Base-by-base conservation (phyloP, 2,797 vertebrate genomes). In the Oryzias dopingdopingensis region DNA sequence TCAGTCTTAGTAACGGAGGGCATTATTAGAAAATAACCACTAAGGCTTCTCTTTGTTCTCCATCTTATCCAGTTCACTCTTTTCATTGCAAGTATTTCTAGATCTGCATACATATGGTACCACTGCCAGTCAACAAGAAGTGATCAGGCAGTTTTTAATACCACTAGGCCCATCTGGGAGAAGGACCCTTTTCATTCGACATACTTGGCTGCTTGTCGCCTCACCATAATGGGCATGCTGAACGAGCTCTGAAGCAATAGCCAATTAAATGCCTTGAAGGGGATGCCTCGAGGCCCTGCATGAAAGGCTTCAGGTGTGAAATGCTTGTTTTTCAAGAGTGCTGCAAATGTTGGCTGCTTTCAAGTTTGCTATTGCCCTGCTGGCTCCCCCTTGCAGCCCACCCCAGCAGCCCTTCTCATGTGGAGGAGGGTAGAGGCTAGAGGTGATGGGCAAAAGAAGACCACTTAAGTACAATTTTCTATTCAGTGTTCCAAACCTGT, bases 291-390 rank as follows among this genome's bases (percentile, higher is more conserved):
- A 92, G 94, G 93, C 91, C 91, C 92, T 71, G 90, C 93, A 83
- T 95, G 95, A 92, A 97, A 96, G 94, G 95, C 94, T 98, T 99
- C 97, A 99, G 97, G 96, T 99, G 96, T 96, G 95, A 98, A 98
- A 95, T 93, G 93, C 94, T 98, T 95, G 93, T 96, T 92, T 95
- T 95, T 97, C 91, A 94, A 98, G 96, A 96, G 97, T 94, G 92
- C 94, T 95, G 95, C 93, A 95, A 95, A 89, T 95, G 93, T 94
- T 94, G 93, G 94, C 92, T 93, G 94, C 95, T 98, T 98, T 98
- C 94, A 98, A 95, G 91, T 93, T 92, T 90, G 88, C 90, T 88
- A 84, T 89, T 91, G 89, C 84, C 90, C 89, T 80, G 74, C 82
- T 80, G 85, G 82, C 78, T 83, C 87, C 86, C 87, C 88, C 88